Percentiles rank a stretch among this genome's conserved stretches.
Conservation (phyloP, 2,113 vertebrate genomes). For the Egretta garzetta region DNA sequence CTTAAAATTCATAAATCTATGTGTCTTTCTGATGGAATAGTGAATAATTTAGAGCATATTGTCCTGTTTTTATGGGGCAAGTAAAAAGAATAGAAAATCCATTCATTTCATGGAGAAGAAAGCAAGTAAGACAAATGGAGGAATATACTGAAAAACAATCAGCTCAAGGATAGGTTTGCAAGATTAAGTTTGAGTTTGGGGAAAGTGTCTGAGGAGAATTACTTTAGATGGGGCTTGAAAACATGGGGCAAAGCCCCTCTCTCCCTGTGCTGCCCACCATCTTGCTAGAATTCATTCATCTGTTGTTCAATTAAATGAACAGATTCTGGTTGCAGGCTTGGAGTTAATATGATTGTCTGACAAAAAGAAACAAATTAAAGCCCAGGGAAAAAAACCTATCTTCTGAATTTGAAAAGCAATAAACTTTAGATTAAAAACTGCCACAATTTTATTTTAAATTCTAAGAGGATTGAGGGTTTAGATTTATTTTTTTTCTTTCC, state of each 20-base stretch:
- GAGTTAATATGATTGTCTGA: not conserved
- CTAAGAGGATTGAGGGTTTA: not conserved
- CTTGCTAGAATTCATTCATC: not conserved
- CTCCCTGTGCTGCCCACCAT: fast-evolving
- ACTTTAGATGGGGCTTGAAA: not conserved
- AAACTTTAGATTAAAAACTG: not conserved
- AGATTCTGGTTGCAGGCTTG: not conserved
- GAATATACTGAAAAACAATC: not conserved
- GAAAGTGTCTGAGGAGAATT: not conserved
- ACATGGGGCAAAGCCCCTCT: not conserved
- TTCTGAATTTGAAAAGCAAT: not conserved
- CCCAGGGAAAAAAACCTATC: not conserved
- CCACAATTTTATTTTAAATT: not conserved
- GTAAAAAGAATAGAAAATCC: not conserved
- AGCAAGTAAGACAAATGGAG: not conserved
- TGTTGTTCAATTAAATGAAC: not conserved
- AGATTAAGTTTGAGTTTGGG: not conserved
- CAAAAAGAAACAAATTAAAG: not conserved
- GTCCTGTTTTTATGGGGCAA: not conserved
- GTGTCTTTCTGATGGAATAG: not conserved
- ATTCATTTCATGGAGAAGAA: not conserved
- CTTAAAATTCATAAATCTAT: not conserved
- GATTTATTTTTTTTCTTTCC: not conserved
- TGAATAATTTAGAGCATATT: not conserved
- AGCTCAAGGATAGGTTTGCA: not conserved